Evolutionary conservation across 1,140 invertebrate species (phyloP).

Genomic region (Streblospio benedicti): DNA sequence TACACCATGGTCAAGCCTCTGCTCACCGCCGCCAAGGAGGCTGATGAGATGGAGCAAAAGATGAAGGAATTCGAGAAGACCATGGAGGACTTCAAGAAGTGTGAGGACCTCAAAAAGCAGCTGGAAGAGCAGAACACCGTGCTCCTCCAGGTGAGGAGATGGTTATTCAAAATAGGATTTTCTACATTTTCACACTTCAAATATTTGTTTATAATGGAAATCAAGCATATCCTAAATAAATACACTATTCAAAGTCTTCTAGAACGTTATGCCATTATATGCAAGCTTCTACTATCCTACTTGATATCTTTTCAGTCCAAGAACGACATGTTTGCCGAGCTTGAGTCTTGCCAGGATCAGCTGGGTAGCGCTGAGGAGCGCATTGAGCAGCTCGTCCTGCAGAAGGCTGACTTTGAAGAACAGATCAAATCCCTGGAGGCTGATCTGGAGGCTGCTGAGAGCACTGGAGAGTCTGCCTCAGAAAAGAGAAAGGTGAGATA

Average conservation of each 20-base stretch:
- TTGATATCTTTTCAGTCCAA: constrained; percentile 89
- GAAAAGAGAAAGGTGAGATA: constrained; percentile 91
- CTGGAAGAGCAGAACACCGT: constrained; percentile 85
- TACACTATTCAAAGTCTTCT: too few species aligned
- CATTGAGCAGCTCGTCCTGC: background rate
- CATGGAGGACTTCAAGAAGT: constrained; percentile 84
- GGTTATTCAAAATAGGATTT: constrained; percentile 97
- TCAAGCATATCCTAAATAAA: constrained; percentile 89
- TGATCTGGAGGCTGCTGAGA: constrained; percentile 86
- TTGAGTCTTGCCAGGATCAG: constrained; percentile 83
- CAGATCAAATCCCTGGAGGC: constrained; percentile 97
- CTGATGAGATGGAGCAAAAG: constrained; percentile 96
- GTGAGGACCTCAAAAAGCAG: constrained; percentile 93
- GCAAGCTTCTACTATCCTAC: too few species aligned
- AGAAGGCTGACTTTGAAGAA: constrained; percentile 68
- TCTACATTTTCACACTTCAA: constrained; percentile 92
- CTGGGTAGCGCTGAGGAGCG: constrained; percentile 39
- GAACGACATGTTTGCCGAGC: constrained; percentile 71
- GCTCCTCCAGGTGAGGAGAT: constrained; percentile 62
- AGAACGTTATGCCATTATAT: too few species aligned
- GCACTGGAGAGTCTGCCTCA: constrained; percentile 89
- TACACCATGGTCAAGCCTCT: constrained; percentile 93
- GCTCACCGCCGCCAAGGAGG: constrained; percentile 93
- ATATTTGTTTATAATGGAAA: constrained; percentile 99
- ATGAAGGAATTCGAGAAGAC: constrained; percentile 91